Percentiles rank a stretch among this genome's conserved stretches.
Conservation (phyloP, 2,888 invertebrate species). For the Drosophila birchii region DNA sequence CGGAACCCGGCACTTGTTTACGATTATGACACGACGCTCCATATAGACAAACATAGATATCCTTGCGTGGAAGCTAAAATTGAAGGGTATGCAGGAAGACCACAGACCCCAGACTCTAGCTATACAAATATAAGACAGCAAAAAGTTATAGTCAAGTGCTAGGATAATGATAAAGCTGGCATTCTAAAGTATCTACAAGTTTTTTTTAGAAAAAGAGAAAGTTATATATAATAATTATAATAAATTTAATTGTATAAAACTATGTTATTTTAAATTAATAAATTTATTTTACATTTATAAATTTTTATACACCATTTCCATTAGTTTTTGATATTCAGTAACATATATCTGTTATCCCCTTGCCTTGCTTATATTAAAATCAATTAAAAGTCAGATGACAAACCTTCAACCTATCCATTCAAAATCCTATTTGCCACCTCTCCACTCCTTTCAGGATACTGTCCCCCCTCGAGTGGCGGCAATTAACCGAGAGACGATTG, state of each 20-base stretch:
- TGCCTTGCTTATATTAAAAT: slow-evolving; percentile 3
- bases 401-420: slow-evolving; percentile 19
- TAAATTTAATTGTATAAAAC: neutral
- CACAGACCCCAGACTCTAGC: neutral
- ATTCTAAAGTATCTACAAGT: neutral
- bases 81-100: slow-evolving; percentile 37
- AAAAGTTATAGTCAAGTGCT: neutral
- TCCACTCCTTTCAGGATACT: neutral
- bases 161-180: neutral
- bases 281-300: neutral
- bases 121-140: neutral
- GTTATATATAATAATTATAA: no score
- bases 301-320: neutral
- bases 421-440: neutral
- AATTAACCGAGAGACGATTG: slow-evolving; percentile 52
- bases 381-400: slow-evolving; percentile 33
- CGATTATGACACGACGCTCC: slow-evolving; percentile 63
- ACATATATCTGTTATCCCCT: neutral
- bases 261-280: neutral
- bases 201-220: neutral
- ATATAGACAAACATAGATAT: neutral
- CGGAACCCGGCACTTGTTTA: slow-evolving; percentile 75
- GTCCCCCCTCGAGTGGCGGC: slow-evolving; percentile 26
- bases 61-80: slow-evolving; percentile 44
- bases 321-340: neutral